Evolutionary conservation across 2,888 invertebrate species (phyloP), one percentile per base, ranked within the genome.

Genomic region (Synergus japonicus): DNA sequence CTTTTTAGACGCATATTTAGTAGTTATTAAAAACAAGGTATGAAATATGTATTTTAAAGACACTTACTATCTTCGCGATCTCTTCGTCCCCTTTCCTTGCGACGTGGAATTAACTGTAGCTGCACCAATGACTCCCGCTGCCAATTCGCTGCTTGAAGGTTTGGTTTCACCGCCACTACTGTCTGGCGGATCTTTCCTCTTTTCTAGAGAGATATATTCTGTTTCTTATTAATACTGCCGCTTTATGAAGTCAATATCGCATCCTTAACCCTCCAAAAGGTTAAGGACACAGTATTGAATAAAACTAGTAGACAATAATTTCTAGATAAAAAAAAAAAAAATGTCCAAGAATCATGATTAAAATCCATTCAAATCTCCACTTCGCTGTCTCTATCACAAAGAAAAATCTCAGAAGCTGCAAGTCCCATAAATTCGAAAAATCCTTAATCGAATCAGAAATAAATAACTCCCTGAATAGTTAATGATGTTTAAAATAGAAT

Each of bases 181-280:
- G 91, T 96, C 96, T 92, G 96, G 96, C 9, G 96, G 96, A 92
- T 97, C 96, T 94, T 96, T 96, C 92, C 96, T 96, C 92, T 96
- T 96, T 93, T 96, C 96, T 95, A 93, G 37, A 93, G 93, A 87
- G 88, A 89, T 90, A 89, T 92, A 92, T 91, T 92, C 92, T 92
- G 79, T 73, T 73, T 54, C 4, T 49, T n/a, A 73, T 73, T 73
- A 73, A 73, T 73, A 73, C 37, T n/a, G 54, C 37, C 15, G n/a
- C 15, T 73, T 37, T n/a, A 54, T 4, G 5, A 54, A 73, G 9
- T 46, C 69, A 49, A 58, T 58, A 18, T 7, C 18, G 12, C 22
- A 73, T 49, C 18, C 9, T 58, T 54, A 37, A 73, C 54, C 54
- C 12, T 54, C 10, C 9, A 41, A 54, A 41, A 58, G 44, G n/a